These are phyloP conservation scores for Andrena camellia DNA, from an alignment of 2,888 invertebrate species.

Conservation along the genomic window DNA sequence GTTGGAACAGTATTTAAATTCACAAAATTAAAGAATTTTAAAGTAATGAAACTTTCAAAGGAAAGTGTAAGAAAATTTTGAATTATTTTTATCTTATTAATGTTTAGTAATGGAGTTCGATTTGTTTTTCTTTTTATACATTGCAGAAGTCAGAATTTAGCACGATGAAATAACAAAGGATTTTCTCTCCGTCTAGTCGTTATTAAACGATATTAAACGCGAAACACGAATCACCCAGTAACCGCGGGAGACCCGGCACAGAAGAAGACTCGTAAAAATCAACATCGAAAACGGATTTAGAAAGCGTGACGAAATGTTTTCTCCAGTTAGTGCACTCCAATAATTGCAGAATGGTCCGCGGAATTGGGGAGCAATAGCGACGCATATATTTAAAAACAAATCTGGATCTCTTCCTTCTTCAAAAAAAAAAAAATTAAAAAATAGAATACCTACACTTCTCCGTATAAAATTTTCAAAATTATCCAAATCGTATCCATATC, in stretches of 20 bases:
- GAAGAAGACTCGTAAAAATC: constrained; percentile 42
- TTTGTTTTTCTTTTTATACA: background rate
- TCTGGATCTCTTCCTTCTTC: background rate
- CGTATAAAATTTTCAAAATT: no score
- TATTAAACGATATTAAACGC: constrained; percentile 24
- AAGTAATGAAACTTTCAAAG: no score
- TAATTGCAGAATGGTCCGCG: constrained; percentile 12
- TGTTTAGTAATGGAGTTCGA: background rate
- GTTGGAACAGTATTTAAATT: no score
- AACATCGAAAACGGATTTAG: constrained; percentile 70
- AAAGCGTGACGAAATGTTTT: constrained; percentile 77
- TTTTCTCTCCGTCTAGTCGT: background rate
- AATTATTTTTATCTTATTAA: background rate
- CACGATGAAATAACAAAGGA: background rate
- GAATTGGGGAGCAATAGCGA: constrained; percentile 5
- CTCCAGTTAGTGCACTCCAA: constrained; percentile 6
- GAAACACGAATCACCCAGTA: constrained; percentile 7
- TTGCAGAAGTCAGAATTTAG: background rate
- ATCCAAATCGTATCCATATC: no score
- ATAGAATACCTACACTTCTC: background rate
- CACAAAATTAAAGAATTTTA: no score
- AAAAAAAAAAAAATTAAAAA: background rate
- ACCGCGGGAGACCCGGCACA: background rate
- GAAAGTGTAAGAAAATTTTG: no score
- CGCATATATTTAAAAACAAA: background rate